Conservation (phyloP, 2,113 vertebrate species). For the Platysternon megacephalum region DNA sequence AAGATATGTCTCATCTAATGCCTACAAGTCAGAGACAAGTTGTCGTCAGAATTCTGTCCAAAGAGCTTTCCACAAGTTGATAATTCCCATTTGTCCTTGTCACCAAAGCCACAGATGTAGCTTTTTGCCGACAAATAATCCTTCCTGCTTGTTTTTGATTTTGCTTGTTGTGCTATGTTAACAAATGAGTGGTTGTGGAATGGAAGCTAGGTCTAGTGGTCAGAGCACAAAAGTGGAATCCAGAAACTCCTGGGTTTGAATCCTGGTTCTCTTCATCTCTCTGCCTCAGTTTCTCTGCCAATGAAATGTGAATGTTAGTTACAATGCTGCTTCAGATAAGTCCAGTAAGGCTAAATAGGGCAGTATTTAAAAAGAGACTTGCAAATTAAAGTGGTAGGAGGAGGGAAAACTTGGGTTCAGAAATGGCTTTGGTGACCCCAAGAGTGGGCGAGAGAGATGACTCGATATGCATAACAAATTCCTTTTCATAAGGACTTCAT, state of each 20-base stretch:
- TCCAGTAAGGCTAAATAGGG: neutral
- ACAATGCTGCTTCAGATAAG: neutral
- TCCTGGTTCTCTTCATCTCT: neutral
- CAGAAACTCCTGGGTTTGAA: neutral
- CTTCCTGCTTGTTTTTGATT: slow-evolving; percentile 30
- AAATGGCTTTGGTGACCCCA: neutral
- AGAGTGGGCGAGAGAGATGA: neutral
- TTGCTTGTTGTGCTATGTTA: slow-evolving; percentile 40
- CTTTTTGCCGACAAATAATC: slow-evolving; percentile 29
- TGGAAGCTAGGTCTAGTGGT: neutral
- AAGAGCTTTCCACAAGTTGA: slow-evolving; percentile 37
- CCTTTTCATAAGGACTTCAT: neutral
- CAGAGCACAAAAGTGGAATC: neutral
- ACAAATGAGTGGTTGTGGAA: neutral
- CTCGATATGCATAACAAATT: rapidly evolving
- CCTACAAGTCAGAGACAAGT: neutral
- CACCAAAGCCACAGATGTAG: neutral
- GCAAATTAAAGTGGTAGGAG: neutral
- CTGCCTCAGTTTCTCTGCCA: neutral
- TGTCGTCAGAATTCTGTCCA: slow-evolving; percentile 14
- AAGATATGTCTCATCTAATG: neutral
- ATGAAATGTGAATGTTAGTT: neutral
- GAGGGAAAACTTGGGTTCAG: neutral
- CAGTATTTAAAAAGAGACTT: neutral
- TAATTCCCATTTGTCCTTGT: slow-evolving; percentile 10